Evolutionary conservation across 2,797 vertebrate species (phyloP).

Genomic region (Silurus lanzhouensis): DNA sequence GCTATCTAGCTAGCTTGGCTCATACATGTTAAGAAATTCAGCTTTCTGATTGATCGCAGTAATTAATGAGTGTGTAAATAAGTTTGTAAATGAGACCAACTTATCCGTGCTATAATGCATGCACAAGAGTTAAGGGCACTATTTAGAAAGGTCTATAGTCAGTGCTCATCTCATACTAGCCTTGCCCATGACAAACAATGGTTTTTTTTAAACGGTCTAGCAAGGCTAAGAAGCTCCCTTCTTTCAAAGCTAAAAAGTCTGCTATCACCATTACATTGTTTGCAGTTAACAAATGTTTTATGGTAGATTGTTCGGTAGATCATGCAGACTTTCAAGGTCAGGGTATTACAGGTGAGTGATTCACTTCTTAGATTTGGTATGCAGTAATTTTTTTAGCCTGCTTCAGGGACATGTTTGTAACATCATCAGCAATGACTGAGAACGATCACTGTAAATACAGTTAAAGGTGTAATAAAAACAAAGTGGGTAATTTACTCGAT

Average conservation of each 20-base stretch:
- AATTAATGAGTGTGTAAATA: neutral
- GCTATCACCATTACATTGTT: neutral
- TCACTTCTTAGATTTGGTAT: neutral
- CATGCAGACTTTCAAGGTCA: neutral
- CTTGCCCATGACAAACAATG: neutral
- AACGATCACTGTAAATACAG: neutral
- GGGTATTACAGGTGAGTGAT: neutral
- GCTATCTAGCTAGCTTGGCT: neutral
- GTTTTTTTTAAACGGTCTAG: neutral
- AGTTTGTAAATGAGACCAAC: neutral
- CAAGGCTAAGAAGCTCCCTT: neutral
- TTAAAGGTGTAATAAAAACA: neutral
- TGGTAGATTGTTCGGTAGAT: neutral
- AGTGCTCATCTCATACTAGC: neutral
- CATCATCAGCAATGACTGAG: neutral
- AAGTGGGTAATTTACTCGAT: constrained; percentile 2
- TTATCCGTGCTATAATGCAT: neutral
- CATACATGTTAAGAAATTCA: neutral
- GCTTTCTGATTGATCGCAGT: neutral
- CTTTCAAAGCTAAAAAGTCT: neutral
- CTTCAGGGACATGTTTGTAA: neutral
- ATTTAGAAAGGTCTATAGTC: neutral
- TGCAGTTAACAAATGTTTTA: neutral
- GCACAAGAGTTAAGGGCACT: neutral
- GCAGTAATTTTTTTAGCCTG: neutral